These are phyloP conservation scores for Parasteatoda tepidariorum DNA, from an alignment of 1,140 invertebrate species.

Conservation along the genomic window DNA sequence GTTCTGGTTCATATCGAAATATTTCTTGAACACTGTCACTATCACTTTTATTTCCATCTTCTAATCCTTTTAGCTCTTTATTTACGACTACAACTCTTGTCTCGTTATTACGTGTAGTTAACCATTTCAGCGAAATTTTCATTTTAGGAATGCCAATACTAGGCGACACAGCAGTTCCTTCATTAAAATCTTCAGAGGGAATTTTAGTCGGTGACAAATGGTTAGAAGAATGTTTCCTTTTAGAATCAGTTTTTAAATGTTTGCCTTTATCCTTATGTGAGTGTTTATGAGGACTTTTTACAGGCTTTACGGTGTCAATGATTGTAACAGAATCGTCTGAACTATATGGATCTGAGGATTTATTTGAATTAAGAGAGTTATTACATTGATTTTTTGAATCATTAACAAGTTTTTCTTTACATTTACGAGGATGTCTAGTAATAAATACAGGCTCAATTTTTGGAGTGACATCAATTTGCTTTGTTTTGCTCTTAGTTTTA, in stretches of 20 bases:
- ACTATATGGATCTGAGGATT: not conserved
- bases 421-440: not conserved
- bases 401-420: not conserved
- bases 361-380: not conserved
- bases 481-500: not conserved
- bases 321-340: not conserved
- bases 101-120: constrained; percentile 32
- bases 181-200: not conserved
- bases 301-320: not conserved
- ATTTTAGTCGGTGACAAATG: not conserved
- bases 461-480: no score
- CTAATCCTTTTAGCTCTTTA: constrained; percentile 10
- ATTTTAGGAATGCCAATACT: not conserved
- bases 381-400: no score
- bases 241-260: not conserved
- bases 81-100: constrained; percentile 16
- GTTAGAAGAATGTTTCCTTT: not conserved
- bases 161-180: not conserved
- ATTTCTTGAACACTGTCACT: not conserved
- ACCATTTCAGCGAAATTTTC: constrained; percentile 14
- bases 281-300: not conserved
- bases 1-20: not conserved
- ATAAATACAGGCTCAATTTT: no score
- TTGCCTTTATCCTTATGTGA: no score
- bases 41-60: not conserved